Percentiles rank a stretch among this genome's conserved stretches.
Conservation (phyloP, 2,888 invertebrate genomes). For the Parochlus steinenii region DNA sequence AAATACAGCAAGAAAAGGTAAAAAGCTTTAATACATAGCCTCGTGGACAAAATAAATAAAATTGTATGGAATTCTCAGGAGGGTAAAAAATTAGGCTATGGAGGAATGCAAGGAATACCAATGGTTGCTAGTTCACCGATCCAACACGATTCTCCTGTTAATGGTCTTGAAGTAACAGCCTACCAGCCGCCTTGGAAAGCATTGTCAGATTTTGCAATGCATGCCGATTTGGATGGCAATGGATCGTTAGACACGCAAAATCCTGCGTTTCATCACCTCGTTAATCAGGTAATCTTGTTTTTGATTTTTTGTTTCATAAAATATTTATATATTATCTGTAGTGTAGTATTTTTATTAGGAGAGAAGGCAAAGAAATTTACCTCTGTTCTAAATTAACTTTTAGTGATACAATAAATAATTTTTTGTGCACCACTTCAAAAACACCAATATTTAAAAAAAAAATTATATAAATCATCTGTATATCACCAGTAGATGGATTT, state of each 20-base stretch:
- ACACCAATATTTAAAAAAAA: too few relatives aligned
- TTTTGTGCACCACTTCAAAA: too few relatives aligned
- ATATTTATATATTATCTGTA: too few relatives aligned
- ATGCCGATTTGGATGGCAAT: conserved; percentile 69
- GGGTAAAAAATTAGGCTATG: conserved; percentile 84
- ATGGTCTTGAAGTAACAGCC: conserved; percentile 71
- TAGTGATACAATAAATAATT: too few relatives aligned
- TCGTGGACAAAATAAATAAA: neutral
- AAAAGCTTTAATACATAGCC: conserved; percentile 18
- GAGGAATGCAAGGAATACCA: conserved; percentile 91
- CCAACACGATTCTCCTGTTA: conserved; percentile 71
- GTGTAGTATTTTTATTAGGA: too few relatives aligned
- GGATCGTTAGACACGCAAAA: conserved; percentile 64
- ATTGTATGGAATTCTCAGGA: conserved; percentile 41
- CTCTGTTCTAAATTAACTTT: too few relatives aligned
- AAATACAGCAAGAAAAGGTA: conserved; percentile 97
- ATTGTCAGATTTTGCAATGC: conserved; percentile 86
- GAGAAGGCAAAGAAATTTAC: too few relatives aligned
- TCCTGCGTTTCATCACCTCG: conserved; percentile 90
- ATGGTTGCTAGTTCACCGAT: conserved; percentile 94
- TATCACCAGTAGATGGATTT: too few relatives aligned
- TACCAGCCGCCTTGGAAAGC: conserved; percentile 98
- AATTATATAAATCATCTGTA: too few relatives aligned
- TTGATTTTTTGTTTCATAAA: too few relatives aligned
- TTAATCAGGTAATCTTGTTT: conserved; percentile 60